Evolutionary conservation across 2,113 vertebrate species (phyloP), one percentile per base, ranked within the genome.

Genomic region (Gadus chalcogrammus): DNA sequence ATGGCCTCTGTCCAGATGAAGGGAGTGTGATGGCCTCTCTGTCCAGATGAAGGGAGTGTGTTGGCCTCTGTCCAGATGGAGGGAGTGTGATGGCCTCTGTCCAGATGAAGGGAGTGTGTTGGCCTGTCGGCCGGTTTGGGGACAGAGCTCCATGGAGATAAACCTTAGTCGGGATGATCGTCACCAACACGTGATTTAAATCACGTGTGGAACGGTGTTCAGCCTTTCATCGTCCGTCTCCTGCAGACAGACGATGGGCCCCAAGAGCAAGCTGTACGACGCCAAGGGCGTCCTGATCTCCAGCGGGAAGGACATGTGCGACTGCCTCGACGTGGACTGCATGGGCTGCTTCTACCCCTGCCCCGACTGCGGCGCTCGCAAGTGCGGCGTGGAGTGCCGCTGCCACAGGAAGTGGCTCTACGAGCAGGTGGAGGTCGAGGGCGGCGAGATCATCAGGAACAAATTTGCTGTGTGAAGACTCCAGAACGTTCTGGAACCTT

Each of bases 401-500:
- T 98, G 97, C 3, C 96, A 99, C 89, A 91, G 97, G 82, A 99
- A 99, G 88, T 99, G 97, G 97, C 88, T 99, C 0, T 99, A 99
- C 48, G 97, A 98, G 78, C 97, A 99, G 80, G 95, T 99, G 67
- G 96, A 99, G 79, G 95, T 98, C 2, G 97, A 99, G 84, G 97
- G 97, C 0, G 97, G 97, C 0, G 95, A 97, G 80, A 94, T 97
- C 78, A 98, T 99, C 70, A 92, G 91, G 52, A 99, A 99, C 70
- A 98, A 97, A 79, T 96, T 93, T 0, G 92, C 85, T 24, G 69
- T 89, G 38, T 97, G 93, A 48, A 48, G 42, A 48, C 12, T 2
- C 8, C 15, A 5, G 11, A 64, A 64, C 13, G 28, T 38, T 64
- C 4, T 64, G 15, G 5, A 28, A 53, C 20, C 31, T 5, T 35